Conservation (phyloP, 2,888 invertebrate genomes). For the Glyphotaelius pellucidus region DNA sequence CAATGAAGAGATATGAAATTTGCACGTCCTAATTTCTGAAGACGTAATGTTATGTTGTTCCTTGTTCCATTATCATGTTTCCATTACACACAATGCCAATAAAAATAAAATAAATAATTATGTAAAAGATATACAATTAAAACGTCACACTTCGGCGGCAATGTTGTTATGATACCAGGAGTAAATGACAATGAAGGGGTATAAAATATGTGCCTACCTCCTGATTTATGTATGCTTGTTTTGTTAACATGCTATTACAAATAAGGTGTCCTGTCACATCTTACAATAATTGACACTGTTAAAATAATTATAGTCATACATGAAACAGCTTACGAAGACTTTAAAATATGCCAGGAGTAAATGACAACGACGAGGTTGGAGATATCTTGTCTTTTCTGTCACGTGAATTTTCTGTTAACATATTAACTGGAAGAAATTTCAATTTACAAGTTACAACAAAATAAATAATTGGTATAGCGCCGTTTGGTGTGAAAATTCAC, state of each 20-base stretch:
- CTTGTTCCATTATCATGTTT: no score
- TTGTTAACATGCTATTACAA: not conserved
- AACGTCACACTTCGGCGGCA: not conserved
- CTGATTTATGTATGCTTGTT: not conserved
- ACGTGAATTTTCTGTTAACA: not conserved
- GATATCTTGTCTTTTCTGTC: not conserved
- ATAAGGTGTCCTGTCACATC: not conserved
- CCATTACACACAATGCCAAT: no score
- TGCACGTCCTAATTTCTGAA: not conserved
- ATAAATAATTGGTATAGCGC: no score
- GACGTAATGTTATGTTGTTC: not conserved
- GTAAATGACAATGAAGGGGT: not conserved
- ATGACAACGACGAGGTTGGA: not conserved
- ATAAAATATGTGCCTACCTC: not conserved
- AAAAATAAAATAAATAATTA: no score
- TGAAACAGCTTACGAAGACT: not conserved
- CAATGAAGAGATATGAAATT: not conserved
- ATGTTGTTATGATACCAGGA: not conserved
- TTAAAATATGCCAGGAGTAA: not conserved
- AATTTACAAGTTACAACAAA: no score
- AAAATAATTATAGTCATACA: not conserved
- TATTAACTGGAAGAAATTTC: not conserved
- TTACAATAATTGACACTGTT: not conserved
- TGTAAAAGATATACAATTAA: not conserved
- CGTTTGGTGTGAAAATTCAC: no score